These are phyloP conservation scores for Salvator merianae DNA, from an alignment of 2,113 vertebrate species.

Conservation along the genomic window DNA sequence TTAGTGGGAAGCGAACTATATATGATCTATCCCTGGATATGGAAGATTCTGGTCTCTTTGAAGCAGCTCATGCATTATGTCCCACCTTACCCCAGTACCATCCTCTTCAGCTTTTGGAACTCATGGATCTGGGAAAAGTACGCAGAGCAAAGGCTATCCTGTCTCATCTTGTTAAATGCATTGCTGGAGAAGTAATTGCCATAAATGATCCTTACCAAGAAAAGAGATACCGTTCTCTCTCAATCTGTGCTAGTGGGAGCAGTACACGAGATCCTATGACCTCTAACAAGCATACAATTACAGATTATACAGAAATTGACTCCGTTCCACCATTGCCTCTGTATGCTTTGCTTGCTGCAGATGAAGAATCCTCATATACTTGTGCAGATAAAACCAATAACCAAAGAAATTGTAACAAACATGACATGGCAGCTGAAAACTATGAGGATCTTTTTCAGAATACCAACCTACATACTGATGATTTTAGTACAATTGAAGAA, in stretches of 20 bases:
- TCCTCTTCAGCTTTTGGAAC: constrained; percentile 92
- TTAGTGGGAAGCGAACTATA: constrained; percentile 89
- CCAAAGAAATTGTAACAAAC: constrained; percentile 75
- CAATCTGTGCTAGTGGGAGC: constrained; percentile 93
- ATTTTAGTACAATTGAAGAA: constrained; percentile 76
- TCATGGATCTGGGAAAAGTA: constrained; percentile 97
- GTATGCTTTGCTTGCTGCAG: constrained; percentile 91
- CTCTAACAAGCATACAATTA: constrained; percentile 85
- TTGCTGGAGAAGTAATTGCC: constrained; percentile 93
- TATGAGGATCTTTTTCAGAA: constrained; percentile 93
- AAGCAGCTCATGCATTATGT: constrained; percentile 91
- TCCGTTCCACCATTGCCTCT: constrained; percentile 94
- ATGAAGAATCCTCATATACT: constrained; percentile 81
- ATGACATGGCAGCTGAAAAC: constrained; percentile 74
- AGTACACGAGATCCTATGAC: constrained; percentile 88
- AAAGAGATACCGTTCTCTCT: constrained; percentile 86
- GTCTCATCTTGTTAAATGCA: constrained; percentile 95
- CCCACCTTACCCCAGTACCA: constrained; percentile 97
- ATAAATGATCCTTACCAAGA: constrained; percentile 81
- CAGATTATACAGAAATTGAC: constrained; percentile 94
- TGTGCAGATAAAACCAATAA: constrained; percentile 80
- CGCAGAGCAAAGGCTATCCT: constrained; percentile 93
- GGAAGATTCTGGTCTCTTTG: constrained; percentile 96
- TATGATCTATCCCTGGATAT: constrained; percentile 86
- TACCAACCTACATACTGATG: constrained; percentile 64